Conservation (phyloP, 2,797 vertebrate species). For the Sylvia borin region DNA sequence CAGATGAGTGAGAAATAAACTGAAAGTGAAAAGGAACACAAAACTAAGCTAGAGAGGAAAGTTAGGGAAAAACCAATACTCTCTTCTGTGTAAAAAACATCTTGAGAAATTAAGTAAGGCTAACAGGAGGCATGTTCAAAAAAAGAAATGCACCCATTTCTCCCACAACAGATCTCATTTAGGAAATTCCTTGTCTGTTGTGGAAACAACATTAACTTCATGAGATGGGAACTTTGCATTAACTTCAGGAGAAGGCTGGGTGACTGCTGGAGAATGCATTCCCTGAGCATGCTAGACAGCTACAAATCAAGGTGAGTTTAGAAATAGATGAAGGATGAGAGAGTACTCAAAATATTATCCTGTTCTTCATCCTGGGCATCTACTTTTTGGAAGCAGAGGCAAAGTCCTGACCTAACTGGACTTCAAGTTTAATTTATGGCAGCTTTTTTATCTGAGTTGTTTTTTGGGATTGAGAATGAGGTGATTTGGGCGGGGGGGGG, state of each 20-base stretch:
- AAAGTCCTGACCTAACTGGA: not conserved
- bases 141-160: not conserved
- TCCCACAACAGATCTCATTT: not conserved
- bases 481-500: not conserved
- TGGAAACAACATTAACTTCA: not conserved
- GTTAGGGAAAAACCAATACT: not conserved
- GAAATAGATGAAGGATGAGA: not conserved
- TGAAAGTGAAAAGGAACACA: not conserved
- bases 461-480: not conserved
- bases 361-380: not conserved
- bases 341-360: not conserved
- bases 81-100: not conserved
- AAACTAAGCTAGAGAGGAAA: not conserved
- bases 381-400: not conserved
- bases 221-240: not conserved
- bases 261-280: not conserved
- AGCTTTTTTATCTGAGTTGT: not conserved
- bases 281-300: not conserved
- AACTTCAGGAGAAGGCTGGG: not conserved
- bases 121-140: not conserved
- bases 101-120: not conserved
- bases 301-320: not conserved
- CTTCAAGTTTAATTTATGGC: not conserved
- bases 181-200: not conserved
- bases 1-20: not conserved